phyloP scores from a whole-genome alignment of 1,140 invertebrate species.

The Phthorimaea operculella region DNA sequence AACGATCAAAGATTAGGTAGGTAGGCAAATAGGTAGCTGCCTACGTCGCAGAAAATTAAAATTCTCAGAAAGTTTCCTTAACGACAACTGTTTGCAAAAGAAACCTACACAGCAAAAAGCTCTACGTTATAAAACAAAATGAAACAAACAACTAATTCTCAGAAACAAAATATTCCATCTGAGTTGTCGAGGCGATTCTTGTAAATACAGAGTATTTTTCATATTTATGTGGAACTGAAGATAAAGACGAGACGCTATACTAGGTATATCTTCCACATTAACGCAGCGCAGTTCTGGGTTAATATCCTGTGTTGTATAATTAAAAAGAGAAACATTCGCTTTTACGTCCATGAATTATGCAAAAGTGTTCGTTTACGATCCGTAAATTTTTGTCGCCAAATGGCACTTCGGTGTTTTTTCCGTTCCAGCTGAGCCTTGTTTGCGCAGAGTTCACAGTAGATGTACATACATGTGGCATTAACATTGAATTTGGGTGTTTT shows the following conservation, averaged over 20 bases:
- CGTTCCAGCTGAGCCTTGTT: conserved; percentile 32
- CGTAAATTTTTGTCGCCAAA: conserved; percentile 57
- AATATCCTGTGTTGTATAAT: conserved; percentile 64
- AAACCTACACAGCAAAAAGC: too few species aligned
- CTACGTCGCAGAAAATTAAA: conserved; percentile 32
- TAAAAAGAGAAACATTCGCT: conserved; percentile 65
- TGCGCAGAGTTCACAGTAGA: conserved; percentile 9
- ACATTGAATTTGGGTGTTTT: conserved; percentile 5
- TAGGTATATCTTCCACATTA: conserved; percentile 24
- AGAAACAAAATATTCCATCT: background rate
- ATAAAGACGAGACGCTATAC: conserved; percentile 9
- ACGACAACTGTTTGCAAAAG: too few species aligned
- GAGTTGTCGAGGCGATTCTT: background rate
- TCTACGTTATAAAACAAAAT: too few species aligned
- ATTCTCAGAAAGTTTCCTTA: too few species aligned
- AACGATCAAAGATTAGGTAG: too few species aligned
- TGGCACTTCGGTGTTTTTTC: conserved; percentile 37
- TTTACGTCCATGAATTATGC: conserved; percentile 65
- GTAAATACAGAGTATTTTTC: background rate
- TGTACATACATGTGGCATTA: conserved; percentile 6
- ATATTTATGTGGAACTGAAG: background rate
- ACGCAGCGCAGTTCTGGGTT: conserved; percentile 49
- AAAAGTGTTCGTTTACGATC: conserved; percentile 59
- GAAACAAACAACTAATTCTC: too few species aligned
- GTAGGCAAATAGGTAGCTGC: too few species aligned